Evolutionary conservation across 2,113 vertebrate species (phyloP).

Genomic region (Grammomys surdaster): DNA sequence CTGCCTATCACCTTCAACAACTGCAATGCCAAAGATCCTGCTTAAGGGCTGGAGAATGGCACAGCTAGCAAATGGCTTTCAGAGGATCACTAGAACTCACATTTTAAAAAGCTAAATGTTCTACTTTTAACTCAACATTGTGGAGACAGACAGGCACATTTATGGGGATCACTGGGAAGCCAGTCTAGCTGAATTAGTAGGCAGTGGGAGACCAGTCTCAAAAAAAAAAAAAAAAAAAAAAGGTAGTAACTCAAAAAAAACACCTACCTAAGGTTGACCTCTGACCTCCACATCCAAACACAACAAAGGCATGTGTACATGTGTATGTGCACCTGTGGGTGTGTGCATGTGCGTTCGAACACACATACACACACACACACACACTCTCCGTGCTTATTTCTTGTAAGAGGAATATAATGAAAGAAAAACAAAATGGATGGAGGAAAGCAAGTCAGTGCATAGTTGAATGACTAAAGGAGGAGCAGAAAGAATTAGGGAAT

Average conservation of each 20-base stretch:
- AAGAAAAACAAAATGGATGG: no score
- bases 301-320: neutral
- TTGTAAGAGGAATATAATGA: neutral
- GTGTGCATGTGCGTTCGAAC: accelerated
- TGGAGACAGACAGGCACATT: neutral
- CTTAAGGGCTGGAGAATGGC: neutral
- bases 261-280: no score
- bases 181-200: neutral
- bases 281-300: neutral
- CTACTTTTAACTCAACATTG: neutral
- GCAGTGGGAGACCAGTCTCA: neutral
- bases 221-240: neutral
- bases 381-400: neutral
- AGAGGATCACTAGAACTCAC: no score
- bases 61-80: neutral
- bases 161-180: neutral
- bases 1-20: neutral
- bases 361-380: neutral
- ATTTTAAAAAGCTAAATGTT: neutral
- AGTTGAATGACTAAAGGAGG: neutral
- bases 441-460: neutral
- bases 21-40: neutral
- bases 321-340: neutral
- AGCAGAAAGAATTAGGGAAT: neutral
- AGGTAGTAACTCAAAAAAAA: neutral